Percentiles rank a stretch among this genome's conserved stretches.
Evolutionary conservation across 2,113 vertebrate genomes (phyloP).

Genomic region (Neolamprologus toae): DNA sequence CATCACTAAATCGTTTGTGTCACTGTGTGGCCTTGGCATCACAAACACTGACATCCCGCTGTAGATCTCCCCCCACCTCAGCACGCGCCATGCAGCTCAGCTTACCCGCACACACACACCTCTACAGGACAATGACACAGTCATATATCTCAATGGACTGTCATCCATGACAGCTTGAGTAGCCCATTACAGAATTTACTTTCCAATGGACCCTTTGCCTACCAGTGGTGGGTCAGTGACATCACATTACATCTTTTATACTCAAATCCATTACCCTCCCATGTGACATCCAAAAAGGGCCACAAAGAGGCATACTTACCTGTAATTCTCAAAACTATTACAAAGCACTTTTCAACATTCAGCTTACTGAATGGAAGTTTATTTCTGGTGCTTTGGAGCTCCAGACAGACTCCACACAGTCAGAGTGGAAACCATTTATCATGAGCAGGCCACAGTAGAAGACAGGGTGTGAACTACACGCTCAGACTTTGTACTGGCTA

Average conservation of each 20-base stretch:
- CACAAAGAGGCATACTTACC: not conserved
- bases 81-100: not conserved
- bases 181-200: conserved; percentile 44
- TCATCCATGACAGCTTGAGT: conserved; percentile 34
- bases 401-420: not conserved
- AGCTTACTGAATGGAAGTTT: not conserved
- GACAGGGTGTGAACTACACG: not conserved
- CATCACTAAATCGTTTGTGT: conserved; percentile 14
- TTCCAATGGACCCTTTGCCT: not conserved
- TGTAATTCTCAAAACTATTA: not conserved
- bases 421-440: conserved; percentile 19
- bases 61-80: conserved; percentile 1
- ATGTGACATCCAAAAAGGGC: not conserved
- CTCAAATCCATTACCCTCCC: not conserved
- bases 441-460: not conserved
- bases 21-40: not conserved
- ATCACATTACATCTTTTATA: not conserved
- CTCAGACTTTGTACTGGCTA: not conserved
- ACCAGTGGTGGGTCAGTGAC: not conserved
- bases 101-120: not conserved
- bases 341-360: not conserved
- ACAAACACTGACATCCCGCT: conserved; percentile 5
- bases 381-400: not conserved
- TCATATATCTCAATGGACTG: conserved; percentile 6
- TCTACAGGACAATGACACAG: not conserved